A percentile compares a stretch with the other conserved stretches of the same genome.
Evolutionary conservation across 2,113 vertebrate species (phyloP).

Genomic region (Corvus cornix): DNA sequence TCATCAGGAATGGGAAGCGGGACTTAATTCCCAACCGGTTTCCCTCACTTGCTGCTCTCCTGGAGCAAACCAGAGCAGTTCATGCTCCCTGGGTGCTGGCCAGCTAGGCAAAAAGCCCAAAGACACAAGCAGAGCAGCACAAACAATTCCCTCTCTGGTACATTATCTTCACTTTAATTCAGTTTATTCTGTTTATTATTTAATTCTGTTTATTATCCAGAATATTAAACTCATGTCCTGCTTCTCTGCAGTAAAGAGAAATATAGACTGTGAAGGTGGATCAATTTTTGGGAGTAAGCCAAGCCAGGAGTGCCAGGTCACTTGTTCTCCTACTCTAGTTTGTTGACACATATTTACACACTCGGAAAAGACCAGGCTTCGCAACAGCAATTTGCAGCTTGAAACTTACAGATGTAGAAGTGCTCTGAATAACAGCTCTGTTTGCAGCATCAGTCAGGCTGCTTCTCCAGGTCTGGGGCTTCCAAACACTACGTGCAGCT

Average conservation of each 20-base stretch:
- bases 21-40: not conserved
- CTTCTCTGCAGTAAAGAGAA: not conserved
- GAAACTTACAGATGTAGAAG: not conserved
- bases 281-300: not conserved
- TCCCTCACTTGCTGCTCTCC: not conserved
- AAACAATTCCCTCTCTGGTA: not conserved
- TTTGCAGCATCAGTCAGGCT: not conserved
- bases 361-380: not conserved
- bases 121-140: not conserved
- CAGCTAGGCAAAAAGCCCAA: conserved; percentile 23
- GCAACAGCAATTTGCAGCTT: not conserved
- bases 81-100: not conserved
- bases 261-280: not conserved
- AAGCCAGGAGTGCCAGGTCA: not conserved
- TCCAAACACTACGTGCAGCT: not conserved
- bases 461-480: not conserved
- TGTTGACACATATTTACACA: not conserved
- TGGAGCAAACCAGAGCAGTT: not conserved
- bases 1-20: not conserved
- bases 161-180: not conserved
- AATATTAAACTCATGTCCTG: not conserved
- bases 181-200: not conserved
- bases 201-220: not conserved
- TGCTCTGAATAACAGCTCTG: not conserved
- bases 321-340: not conserved